A percentile compares a stretch with the other conserved stretches of the same genome.
Evolutionary conservation across 2,113 vertebrate species (phyloP).

Genomic region (Oreotrochilus melanogaster): DNA sequence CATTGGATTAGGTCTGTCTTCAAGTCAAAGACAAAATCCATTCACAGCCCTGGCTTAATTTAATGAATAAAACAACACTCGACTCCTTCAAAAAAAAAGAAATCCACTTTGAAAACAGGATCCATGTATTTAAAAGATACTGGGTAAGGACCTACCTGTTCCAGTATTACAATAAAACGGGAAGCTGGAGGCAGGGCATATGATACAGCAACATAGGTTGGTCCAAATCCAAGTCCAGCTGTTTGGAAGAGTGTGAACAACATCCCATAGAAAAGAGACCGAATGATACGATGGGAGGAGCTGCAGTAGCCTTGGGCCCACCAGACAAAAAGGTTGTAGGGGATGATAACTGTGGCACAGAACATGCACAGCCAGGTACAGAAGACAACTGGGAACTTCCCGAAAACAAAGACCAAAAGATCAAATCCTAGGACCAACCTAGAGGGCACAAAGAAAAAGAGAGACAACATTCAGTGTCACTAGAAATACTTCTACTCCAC

Average conservation of each 20-base stretch:
- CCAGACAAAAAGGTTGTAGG: conserved; percentile 84
- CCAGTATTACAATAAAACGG: conserved; percentile 88
- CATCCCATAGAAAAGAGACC: conserved; percentile 75
- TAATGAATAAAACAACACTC: neutral
- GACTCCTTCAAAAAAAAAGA: neutral
- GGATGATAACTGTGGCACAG: conserved; percentile 83
- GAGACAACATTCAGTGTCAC: neutral
- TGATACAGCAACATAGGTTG: conserved; percentile 83
- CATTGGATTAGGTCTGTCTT: neutral
- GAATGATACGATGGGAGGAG: conserved; percentile 71
- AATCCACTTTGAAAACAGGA: neutral
- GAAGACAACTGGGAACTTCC: conserved; percentile 85
- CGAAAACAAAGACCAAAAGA: conserved; percentile 90
- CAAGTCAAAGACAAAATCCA: neutral
- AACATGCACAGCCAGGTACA: conserved; percentile 94
- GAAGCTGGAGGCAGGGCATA: conserved; percentile 90
- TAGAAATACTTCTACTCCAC: neutral
- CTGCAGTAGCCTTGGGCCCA: conserved; percentile 85
- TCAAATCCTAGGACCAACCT: conserved; percentile 94
- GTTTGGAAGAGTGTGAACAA: conserved; percentile 86
- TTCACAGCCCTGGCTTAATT: neutral
- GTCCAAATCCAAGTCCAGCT: conserved; percentile 84
- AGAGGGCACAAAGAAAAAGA: conserved; percentile 8
- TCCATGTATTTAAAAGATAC: neutral
- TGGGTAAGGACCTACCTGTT: conserved; percentile 83